phyloP scores from a whole-genome alignment of 2,797 vertebrate genomes.

The Smutsia temminckii region DNA sequence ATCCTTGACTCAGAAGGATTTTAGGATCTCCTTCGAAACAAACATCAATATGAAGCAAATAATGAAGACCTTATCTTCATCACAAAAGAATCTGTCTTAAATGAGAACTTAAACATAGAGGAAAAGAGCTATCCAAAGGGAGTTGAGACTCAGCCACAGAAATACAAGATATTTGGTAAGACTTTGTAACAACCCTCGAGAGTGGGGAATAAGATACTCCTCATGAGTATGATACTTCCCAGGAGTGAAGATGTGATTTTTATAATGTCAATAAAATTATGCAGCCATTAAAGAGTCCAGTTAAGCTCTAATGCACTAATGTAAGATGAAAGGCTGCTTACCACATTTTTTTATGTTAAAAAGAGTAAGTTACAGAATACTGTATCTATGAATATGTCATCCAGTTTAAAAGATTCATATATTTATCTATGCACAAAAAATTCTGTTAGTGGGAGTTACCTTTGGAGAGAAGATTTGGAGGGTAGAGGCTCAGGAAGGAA shows the following conservation, averaged over 20 bases:
- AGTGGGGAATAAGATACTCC: not conserved
- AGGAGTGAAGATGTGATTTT: not conserved
- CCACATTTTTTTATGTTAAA: conserved; percentile 19
- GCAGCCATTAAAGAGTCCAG: not conserved
- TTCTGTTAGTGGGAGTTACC: not conserved
- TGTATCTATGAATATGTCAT: not conserved
- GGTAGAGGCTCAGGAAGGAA: not conserved
- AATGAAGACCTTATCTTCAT: conserved; percentile 36
- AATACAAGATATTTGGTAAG: not conserved
- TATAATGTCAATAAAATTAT: conserved; percentile 5
- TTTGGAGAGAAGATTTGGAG: not conserved
- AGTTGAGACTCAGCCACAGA: conserved; percentile 23
- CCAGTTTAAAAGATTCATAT: conserved; percentile 10
- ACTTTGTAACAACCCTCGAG: not conserved
- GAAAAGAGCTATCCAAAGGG: conserved; percentile 7
- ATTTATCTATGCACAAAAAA: not conserved
- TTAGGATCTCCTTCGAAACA: conserved; percentile 27
- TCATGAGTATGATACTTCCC: not conserved
- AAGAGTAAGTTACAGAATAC: conserved; percentile 10
- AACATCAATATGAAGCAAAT: conserved; percentile 53
- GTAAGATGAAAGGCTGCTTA: not conserved
- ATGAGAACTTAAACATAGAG: conserved; percentile 24
- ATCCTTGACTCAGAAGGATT: conserved; percentile 40
- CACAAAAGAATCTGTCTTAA: conserved; percentile 48
- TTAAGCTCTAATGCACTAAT: not conserved